phyloP scores from a whole-genome alignment of 2,888 invertebrate genomes.

The Calliopum simillimum region DNA sequence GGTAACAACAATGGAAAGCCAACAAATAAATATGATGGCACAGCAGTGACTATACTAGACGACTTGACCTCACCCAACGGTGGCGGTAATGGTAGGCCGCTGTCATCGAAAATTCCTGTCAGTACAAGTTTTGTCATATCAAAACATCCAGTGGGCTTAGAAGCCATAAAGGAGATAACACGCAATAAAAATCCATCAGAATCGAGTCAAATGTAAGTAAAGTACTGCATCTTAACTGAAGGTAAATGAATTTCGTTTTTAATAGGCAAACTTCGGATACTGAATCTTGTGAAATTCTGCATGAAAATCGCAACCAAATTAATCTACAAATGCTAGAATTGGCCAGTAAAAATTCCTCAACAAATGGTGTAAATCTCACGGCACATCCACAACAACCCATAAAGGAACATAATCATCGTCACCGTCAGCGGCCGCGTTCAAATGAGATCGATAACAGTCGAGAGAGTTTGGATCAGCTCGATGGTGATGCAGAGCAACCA shows the following conservation, averaged over 20 bases:
- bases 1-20: slow-evolving; percentile 57
- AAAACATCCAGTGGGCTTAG: slow-evolving; percentile 79
- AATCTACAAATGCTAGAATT: slow-evolving; percentile 59
- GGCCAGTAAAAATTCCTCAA: slow-evolving; percentile 43
- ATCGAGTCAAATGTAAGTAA: slow-evolving; percentile 67
- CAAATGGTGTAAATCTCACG: slow-evolving; percentile 46
- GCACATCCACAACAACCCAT: slow-evolving; percentile 45
- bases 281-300: slow-evolving; percentile 66
- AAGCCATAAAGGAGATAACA: slow-evolving; percentile 82
- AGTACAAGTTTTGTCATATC: slow-evolving; percentile 66
- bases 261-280: slow-evolving; percentile 67
- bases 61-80: slow-evolving; percentile 55
- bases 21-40: slow-evolving; percentile 44
- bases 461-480: slow-evolving; percentile 63
- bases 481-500: slow-evolving; percentile 44
- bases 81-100: slow-evolving; percentile 39
- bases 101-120: slow-evolving; percentile 60
- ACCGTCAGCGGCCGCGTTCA: slow-evolving; percentile 63
- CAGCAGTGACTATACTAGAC: slow-evolving; percentile 48
- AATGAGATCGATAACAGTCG: slow-evolving; percentile 64
- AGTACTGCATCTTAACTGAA: neutral
- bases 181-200: slow-evolving; percentile 71
- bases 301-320: slow-evolving; percentile 64
- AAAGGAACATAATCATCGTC: slow-evolving; percentile 60
- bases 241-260: neutral